Conservation (phyloP, 64 coral and sea anemone species). For the Orbicella faveolata region DNA sequence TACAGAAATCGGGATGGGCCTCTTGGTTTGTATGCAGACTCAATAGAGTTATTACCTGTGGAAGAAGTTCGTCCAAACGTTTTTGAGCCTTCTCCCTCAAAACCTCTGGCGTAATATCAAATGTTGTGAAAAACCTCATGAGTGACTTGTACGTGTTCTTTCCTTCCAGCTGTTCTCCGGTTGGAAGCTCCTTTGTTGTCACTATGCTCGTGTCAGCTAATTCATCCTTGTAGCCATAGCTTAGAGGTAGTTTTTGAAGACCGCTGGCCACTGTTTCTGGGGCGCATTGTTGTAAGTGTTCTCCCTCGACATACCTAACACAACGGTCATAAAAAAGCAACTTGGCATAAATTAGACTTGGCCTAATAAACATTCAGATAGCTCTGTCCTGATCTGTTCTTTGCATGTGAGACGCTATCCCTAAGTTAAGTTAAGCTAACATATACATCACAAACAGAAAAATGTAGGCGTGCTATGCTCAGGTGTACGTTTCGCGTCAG, state of each 20-base stretch:
- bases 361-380: too few species aligned
- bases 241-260: conserved; percentile 67
- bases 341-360: too few species aligned
- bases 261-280: conserved; percentile 63
- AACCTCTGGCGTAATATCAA: conserved; percentile 49
- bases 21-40: background rate
- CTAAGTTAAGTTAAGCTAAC: too few species aligned
- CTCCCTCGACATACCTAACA: conserved; percentile 50
- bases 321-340: background rate
- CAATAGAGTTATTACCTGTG: conserved; percentile 29
- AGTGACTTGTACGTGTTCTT: conserved; percentile 37
- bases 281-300: conserved; percentile 51
- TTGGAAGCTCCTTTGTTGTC: conserved; percentile 46
- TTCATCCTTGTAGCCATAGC: conserved; percentile 58
- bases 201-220: background rate
- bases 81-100: conserved; percentile 33
- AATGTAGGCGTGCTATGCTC: too few species aligned
- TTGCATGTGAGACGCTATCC: too few species aligned
- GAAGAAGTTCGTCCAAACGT: conserved; percentile 46
- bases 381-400: too few species aligned
- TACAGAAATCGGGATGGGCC: background rate
- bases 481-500: too few species aligned
- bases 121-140: conserved; percentile 77
- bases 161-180: conserved; percentile 59
- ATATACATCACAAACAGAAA: too few species aligned